Percentiles rank a stretch among this genome's conserved stretches.
phyloP scores from a whole-genome alignment of 2,888 invertebrate species.

The Volucella inflata region DNA sequence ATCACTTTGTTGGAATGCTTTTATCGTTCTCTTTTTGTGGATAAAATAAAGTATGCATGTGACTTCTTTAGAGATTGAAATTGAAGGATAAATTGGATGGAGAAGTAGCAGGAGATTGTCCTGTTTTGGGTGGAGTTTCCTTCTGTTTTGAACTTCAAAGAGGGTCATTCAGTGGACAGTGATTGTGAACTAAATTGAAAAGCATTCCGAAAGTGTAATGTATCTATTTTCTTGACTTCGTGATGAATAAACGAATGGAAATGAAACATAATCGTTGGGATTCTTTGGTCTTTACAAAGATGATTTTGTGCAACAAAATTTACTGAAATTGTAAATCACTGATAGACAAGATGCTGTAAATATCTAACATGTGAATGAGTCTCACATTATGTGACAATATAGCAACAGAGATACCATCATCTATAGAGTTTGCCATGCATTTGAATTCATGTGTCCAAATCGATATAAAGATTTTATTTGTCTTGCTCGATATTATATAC shows the following conservation, averaged over 20 bases:
- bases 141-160: background rate
- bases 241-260: background rate
- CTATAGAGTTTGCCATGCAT: no score
- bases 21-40: background rate
- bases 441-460: no score
- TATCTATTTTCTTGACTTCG: background rate
- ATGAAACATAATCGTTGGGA: background rate
- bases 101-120: background rate
- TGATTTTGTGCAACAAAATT: no score
- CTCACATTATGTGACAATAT: no score
- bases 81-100: background rate
- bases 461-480: no score
- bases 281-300: no score
- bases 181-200: slow-evolving; percentile 14
- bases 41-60: slow-evolving; percentile 23
- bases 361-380: no score
- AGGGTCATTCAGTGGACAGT: slow-evolving; percentile 6
- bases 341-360: no score
- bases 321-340: no score
- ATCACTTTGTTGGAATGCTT: slow-evolving; percentile 6
- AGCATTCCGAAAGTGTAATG: background rate
- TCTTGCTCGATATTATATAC: no score
- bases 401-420: no score
- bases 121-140: background rate
- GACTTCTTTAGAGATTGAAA: no score